These are phyloP conservation scores for Diarsia mendica DNA, from an alignment of 2,888 invertebrate species.

Conservation along the genomic window DNA sequence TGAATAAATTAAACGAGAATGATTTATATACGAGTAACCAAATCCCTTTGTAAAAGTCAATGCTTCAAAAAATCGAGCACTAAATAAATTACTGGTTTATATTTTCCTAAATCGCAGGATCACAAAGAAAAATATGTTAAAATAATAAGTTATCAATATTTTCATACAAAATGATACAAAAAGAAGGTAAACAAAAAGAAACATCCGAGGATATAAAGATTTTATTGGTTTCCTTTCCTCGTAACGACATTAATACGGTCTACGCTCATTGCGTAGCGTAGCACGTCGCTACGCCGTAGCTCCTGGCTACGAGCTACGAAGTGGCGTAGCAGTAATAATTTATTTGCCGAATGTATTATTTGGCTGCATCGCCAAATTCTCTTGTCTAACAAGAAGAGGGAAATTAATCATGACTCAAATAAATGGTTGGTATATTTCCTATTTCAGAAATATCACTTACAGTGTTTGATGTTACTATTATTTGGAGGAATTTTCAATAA, in stretches of 20 bases:
- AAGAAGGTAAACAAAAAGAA: conserved; percentile 12
- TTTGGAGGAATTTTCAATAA: neutral
- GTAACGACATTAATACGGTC: conserved; percentile 36
- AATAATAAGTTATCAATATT: neutral
- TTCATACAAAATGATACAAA: conserved; percentile 2
- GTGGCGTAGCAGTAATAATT: conserved; percentile 44
- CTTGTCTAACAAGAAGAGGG: conserved; percentile 32
- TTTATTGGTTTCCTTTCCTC: conserved; percentile 42
- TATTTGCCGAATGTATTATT: conserved; percentile 46
- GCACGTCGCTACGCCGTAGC: conserved; percentile 56
- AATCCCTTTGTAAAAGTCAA: neutral
- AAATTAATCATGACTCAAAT: conserved; percentile 31
- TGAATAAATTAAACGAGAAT: neutral
- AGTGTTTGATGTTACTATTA: neutral
- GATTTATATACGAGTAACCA: neutral
- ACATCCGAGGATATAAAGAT: conserved; percentile 12
- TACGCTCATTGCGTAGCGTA: conserved; percentile 33
- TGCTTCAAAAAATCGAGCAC: neutral
- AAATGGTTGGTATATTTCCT: conserved; percentile 14
- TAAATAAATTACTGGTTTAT: neutral
- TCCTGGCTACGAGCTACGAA: conserved; percentile 64
- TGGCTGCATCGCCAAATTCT: conserved; percentile 50
- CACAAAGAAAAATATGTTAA: neutral
- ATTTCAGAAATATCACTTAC: neutral
- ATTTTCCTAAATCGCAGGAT: neutral